Base-by-base conservation (phyloP, 2,797 vertebrate genomes). In the Cryptoprocta ferox region DNA sequence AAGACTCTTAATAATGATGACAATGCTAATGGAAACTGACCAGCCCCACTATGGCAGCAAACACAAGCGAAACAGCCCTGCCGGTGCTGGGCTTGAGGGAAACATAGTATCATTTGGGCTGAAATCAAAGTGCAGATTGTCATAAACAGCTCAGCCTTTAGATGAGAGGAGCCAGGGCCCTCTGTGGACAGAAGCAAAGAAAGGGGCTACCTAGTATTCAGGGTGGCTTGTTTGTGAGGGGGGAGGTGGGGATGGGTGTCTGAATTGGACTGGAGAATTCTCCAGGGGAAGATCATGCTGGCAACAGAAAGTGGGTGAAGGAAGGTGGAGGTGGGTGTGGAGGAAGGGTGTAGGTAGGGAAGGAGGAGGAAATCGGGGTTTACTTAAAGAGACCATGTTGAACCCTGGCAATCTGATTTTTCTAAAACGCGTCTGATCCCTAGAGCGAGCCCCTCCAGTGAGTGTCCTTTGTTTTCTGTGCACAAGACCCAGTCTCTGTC, bases 51-150 rank as follows among this genome's bases (percentile, higher is more conserved):
- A 13, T 70, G 68, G 92, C 86, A 95, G 91, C 59, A 91, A 71
- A 96, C 71, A 61, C 50, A 91, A 98, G 96, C 96, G 94, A 94
- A 98, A 79, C 95, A 30, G 0, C 93, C 90, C 94, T 16, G 0
- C 32, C 8, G 53, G 59, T 96, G 94, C 97, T 97, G 45, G 5
- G 79, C 39, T 94, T 92, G 66, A 86, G 94, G 66, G 37, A 95
- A 89, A 53, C 53, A 81, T 8, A 76, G 84, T 91, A 92, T 96
- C 97, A 98, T 95, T 76, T 73, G 88, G 87, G 92, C 56, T 96
- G 81, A 97, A 98, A 86, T 59, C 80, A 75, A 97, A 97, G 83
- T 70, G 94, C 97, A 98, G 97, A 94, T 93, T 89, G 94, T 92
- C 93, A 97, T 0, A 95, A 97, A 97, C 50, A 97, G 91, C 96